Conservation (phyloP, 1,140 invertebrate species). For the Drosophila azteca region DNA sequence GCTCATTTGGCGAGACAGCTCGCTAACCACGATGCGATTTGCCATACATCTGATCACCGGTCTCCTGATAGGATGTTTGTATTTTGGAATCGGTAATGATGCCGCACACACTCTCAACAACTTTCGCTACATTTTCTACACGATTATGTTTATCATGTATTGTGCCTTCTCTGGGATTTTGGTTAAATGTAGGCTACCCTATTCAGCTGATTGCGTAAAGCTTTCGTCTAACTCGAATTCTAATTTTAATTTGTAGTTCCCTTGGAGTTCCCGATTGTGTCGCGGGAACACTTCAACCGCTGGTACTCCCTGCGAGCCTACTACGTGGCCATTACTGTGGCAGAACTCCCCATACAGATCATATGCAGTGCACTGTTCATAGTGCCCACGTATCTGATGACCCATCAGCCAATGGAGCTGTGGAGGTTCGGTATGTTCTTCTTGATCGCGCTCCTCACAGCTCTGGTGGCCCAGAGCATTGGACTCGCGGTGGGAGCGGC, state of each 20-base stretch:
- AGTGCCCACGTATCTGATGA: constrained; percentile 92
- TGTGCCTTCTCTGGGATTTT: constrained; percentile 93
- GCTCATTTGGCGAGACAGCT: constrained; percentile 84
- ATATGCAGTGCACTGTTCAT: constrained; percentile 90
- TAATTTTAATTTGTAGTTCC: constrained; percentile 88
- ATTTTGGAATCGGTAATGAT: constrained; percentile 92
- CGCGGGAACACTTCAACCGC: constrained; percentile 94
- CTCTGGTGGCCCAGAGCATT: constrained; percentile 92
- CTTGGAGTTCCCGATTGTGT: constrained; percentile 92
- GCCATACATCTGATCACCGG: constrained; percentile 91
- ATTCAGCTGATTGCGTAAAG: too few species aligned
- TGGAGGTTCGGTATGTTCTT: constrained; percentile 89
- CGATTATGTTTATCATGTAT: constrained; percentile 93
- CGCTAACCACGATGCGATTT: constrained; percentile 89
- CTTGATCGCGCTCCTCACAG: constrained; percentile 89
- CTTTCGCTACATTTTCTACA: constrained; percentile 91
- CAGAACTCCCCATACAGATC: constrained; percentile 94
- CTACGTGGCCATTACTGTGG: constrained; percentile 93
- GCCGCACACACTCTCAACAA: constrained; percentile 90
- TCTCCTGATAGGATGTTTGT: constrained; percentile 91
- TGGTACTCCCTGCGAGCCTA: constrained; percentile 97
- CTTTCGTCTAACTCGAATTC: background rate
- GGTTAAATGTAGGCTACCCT: constrained; percentile 91
- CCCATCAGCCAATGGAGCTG: constrained; percentile 90
- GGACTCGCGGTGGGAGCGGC: constrained; percentile 92